phyloP scores from a whole-genome alignment of 2,113 vertebrate species.

The Forbesichthys papilliferus region DNA sequence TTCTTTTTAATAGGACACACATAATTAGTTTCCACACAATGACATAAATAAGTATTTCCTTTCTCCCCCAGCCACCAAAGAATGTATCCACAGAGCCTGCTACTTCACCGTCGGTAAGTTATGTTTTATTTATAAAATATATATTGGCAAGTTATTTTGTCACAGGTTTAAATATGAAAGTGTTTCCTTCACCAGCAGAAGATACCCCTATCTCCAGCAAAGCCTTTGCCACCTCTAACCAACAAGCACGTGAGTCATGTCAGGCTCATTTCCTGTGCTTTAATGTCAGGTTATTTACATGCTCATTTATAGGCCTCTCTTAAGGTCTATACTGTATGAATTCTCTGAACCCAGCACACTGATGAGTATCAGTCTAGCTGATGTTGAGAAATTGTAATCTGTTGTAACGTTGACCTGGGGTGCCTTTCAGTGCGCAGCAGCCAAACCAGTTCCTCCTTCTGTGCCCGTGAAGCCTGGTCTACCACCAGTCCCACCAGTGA shows the following conservation, averaged over 20 bases:
- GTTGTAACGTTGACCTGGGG: not conserved
- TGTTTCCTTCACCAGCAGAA: conserved; percentile 32
- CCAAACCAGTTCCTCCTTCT: conserved; percentile 48
- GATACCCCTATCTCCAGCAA: conserved; percentile 59
- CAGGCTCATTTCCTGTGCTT: too few relatives aligned
- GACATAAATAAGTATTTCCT: too few relatives aligned
- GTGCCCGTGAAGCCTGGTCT: conserved; percentile 58
- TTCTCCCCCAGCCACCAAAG: conserved; percentile 48
- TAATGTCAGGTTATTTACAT: not conserved
- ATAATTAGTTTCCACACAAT: not conserved
- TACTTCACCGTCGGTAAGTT: conserved; percentile 36
- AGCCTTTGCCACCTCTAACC: conserved; percentile 53
- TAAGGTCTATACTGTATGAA: not conserved
- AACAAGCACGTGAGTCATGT: conserved; percentile 61
- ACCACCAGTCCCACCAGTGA: conserved; percentile 7
- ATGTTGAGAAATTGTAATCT: not conserved
- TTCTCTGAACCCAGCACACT: not conserved
- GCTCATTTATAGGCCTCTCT: not conserved
- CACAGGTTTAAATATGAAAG: not conserved
- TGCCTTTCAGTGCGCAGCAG: conserved; percentile 22
- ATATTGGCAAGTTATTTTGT: not conserved
- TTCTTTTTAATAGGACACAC: too few relatives aligned
- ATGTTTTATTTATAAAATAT: not conserved
- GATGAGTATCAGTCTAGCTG: not conserved
- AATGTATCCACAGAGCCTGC: conserved; percentile 1